These are phyloP conservation scores for Athene cunicularia DNA, from an alignment of 2,113 vertebrate species.

Conservation along the genomic window DNA sequence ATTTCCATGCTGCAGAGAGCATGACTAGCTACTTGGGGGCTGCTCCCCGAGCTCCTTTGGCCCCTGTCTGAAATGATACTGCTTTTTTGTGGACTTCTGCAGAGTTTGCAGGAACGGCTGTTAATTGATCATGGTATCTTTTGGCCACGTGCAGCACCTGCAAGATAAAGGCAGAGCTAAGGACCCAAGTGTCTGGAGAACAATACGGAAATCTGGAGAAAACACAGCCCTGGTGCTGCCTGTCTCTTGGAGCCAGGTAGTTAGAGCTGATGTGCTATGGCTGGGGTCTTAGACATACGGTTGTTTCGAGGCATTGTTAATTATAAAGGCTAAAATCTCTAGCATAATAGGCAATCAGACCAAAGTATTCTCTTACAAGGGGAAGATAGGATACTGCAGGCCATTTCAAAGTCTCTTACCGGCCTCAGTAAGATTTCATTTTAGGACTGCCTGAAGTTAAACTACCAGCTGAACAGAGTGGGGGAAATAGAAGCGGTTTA, in stretches of 20 bases:
- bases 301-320: not conserved
- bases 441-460: not conserved
- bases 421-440: not conserved
- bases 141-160: not conserved
- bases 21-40: not conserved
- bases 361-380: not conserved
- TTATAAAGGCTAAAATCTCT: not conserved
- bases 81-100: not conserved
- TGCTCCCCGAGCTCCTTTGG: not conserved
- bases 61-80: not conserved
- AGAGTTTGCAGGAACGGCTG: not conserved
- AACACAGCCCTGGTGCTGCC: not conserved
- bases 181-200: not conserved
- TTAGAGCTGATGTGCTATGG: not conserved
- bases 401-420: not conserved
- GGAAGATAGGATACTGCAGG: not conserved
- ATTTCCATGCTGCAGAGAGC: not conserved
- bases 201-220: not conserved
- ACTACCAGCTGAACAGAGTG: not conserved
- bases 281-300: not conserved
- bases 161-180: not conserved
- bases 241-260: not conserved
- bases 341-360: not conserved
- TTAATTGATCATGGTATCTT: accelerated
- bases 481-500: not conserved